Conservation (phyloP, 2,113 vertebrate genomes). For the Bubo scandiacus region DNA sequence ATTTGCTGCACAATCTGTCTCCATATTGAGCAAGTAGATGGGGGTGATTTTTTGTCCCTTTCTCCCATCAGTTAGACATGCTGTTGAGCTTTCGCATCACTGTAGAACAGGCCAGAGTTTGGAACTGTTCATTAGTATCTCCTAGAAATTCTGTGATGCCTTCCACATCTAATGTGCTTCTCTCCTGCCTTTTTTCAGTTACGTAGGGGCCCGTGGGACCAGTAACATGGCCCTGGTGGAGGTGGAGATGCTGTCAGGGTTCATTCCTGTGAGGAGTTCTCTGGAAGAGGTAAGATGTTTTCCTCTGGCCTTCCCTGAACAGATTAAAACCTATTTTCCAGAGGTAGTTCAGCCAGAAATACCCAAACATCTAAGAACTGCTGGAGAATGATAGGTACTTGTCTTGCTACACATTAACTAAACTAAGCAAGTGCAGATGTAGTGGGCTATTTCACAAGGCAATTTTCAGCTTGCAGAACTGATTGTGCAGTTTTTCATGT, state of each 20-base stretch:
- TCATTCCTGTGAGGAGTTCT: slow-evolving; percentile 19
- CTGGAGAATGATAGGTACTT: background rate
- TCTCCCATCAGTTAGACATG: background rate
- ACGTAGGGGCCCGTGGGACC: background rate
- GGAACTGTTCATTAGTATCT: background rate
- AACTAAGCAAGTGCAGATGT: background rate
- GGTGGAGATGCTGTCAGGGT: slow-evolving; percentile 42
- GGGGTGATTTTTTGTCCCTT: background rate
- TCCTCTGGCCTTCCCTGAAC: background rate
- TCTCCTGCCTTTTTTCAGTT: background rate
- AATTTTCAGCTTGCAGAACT: background rate
- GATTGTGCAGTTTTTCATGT: background rate
- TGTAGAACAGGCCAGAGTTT: background rate
- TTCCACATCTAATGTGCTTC: background rate
- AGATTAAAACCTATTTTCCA: background rate
- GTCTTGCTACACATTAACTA: background rate
- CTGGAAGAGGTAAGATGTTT: background rate
- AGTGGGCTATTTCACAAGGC: background rate
- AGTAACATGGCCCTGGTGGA: slow-evolving; percentile 53
- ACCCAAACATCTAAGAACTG: background rate
- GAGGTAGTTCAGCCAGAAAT: background rate
- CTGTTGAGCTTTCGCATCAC: background rate
- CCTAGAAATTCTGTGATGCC: background rate
- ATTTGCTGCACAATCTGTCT: background rate
- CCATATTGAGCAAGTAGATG: background rate